A percentile compares a stretch with the other conserved stretches of the same genome.
Evolutionary conservation across 2,888 invertebrate genomes (phyloP).

Genomic region (Clivina fossor): DNA sequence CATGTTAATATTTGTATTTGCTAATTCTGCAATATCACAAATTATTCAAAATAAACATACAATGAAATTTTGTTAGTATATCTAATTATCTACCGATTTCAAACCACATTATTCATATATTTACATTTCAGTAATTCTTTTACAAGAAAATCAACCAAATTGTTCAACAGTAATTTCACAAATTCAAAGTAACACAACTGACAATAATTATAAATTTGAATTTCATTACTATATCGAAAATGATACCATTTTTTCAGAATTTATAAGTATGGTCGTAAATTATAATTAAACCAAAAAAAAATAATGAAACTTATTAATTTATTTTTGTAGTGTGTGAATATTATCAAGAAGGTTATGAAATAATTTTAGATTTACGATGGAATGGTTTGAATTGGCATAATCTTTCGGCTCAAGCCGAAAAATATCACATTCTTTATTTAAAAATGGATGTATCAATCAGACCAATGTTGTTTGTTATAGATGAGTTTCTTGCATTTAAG

Average conservation of each 20-base stretch:
- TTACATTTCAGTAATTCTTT: no score
- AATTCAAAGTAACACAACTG: no score
- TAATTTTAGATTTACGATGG: constrained; percentile 13
- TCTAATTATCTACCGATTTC: no score
- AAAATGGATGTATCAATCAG: constrained; percentile 13
- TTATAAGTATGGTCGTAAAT: not conserved
- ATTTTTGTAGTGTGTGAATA: constrained; percentile 17
- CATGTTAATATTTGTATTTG: no score
- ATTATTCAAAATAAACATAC: no score
- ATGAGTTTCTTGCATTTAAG: constrained; percentile 11
- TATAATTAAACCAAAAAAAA: no score
- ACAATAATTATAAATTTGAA: not conserved
- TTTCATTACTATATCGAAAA: not conserved
- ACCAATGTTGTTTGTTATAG: constrained; percentile 4
- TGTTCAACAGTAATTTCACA: no score
- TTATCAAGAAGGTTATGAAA: constrained; percentile 3
- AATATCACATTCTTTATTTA: constrained; percentile 5
- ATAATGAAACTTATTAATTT: no score
- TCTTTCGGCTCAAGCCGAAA: not conserved
- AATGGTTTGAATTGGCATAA: constrained; percentile 5
- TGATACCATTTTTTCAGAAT: not conserved
- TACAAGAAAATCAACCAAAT: no score
- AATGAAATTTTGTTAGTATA: no score
- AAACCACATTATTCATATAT: no score
- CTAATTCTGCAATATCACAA: no score